A percentile compares a stretch with the other conserved stretches of the same genome.
These are phyloP conservation scores for Halcyon smyrnensis DNA, from an alignment of 2,797 vertebrate genomes.

Conservation along the genomic window DNA sequence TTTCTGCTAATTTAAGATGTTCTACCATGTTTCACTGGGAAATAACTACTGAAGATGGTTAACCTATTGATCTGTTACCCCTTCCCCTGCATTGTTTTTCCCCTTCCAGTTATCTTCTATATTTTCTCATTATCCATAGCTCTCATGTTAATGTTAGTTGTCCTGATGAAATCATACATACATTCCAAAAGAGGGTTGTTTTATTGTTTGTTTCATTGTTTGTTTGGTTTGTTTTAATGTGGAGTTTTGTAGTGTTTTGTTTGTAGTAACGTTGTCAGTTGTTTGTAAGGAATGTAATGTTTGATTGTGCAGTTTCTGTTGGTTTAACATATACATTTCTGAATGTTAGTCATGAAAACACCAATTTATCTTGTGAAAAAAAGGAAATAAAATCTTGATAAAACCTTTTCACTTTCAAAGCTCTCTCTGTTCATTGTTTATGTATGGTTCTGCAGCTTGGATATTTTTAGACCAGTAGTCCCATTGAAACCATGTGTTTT, in stretches of 20 bases:
- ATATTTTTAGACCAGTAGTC: conserved; percentile 51
- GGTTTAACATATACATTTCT: neutral
- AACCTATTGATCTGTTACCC: neutral
- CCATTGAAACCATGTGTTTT: conserved; percentile 40
- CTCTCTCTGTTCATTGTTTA: conserved; percentile 35
- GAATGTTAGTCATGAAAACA: neutral
- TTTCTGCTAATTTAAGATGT: neutral
- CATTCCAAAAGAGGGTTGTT: neutral
- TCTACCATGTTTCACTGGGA: neutral
- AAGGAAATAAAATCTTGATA: conserved; percentile 5
- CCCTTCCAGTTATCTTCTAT: neutral
- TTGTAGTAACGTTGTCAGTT: neutral
- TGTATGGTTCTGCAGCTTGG: conserved; percentile 1
- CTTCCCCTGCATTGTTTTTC: neutral
- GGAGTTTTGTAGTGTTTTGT: neutral
- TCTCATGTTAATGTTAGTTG: neutral
- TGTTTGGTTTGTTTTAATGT: neutral
- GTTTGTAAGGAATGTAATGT: neutral
- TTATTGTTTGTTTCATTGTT: no score
- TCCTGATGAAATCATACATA: neutral
- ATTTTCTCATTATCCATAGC: neutral
- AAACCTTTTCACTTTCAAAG: conserved; percentile 46
- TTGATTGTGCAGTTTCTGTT: neutral
- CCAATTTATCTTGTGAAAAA: neutral
- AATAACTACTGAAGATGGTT: neutral